Percentiles rank a stretch among this genome's conserved stretches.
Evolutionary conservation across 2,888 invertebrate species (phyloP).

Genomic region (Crioceris asparagi): DNA sequence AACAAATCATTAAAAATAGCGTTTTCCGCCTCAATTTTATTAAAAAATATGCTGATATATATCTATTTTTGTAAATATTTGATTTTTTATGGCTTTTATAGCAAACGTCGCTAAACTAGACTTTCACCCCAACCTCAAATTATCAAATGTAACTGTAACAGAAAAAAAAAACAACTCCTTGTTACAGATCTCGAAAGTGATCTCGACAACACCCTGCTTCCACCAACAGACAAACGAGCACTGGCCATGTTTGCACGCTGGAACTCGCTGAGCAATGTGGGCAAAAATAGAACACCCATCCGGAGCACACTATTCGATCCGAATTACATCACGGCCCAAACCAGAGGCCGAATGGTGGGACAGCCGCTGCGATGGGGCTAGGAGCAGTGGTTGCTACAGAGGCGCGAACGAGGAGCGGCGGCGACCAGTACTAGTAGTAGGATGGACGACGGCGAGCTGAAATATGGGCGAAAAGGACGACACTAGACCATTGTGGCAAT

Average conservation of each 20-base stretch:
- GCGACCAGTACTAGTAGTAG: neutral
- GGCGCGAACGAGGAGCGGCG: conserved; percentile 5
- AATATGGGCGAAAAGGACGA: neutral
- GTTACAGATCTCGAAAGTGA: too few relatives aligned
- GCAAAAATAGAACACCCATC: conserved; percentile 34
- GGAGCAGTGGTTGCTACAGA: conserved; percentile 3
- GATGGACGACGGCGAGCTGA: neutral
- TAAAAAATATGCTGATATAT: too few relatives aligned
- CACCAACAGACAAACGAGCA: conserved; percentile 36
- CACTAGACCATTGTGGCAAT: too few relatives aligned
- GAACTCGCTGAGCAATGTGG: conserved; percentile 38
- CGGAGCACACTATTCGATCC: conserved; percentile 28
- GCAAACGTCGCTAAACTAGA: too few relatives aligned
- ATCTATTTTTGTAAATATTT: too few relatives aligned
- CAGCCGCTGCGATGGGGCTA: conserved; percentile 43
- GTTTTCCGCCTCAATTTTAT: too few relatives aligned
- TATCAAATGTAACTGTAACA: too few relatives aligned
- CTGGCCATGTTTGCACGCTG: conserved; percentile 38
- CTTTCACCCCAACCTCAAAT: too few relatives aligned
- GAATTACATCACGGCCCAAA: conserved; percentile 31
- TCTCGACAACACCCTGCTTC: too few relatives aligned
- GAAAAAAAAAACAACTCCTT: too few relatives aligned
- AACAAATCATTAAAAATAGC: too few relatives aligned
- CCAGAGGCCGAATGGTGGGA: conserved; percentile 36
- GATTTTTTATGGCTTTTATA: too few relatives aligned